A percentile compares a stretch with the other conserved stretches of the same genome.
phyloP scores from a whole-genome alignment of 2,113 vertebrate species.

The Paramormyrops kingsleyae region DNA sequence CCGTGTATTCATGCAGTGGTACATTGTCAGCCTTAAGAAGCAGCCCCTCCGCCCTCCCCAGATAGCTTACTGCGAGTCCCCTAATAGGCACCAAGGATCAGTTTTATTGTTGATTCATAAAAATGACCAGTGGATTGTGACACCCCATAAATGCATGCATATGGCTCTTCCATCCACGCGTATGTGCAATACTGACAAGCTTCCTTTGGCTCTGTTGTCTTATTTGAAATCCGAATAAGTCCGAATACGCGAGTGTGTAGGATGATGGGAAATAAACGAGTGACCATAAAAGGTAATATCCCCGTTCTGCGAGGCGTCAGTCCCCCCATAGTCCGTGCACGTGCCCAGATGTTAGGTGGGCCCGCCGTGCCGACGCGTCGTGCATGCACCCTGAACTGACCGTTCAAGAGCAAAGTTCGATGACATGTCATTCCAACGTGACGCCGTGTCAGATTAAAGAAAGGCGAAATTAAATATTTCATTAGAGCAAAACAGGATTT shows the following conservation, averaged over 20 bases:
- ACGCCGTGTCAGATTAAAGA: neutral
- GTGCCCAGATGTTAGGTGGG: neutral
- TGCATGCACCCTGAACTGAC: neutral
- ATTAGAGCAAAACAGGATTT: neutral
- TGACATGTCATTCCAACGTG: neutral
- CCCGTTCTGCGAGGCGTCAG: neutral
- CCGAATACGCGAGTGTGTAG: neutral
- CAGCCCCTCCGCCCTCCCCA: neutral
- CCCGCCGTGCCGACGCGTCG: neutral
- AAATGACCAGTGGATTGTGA: neutral
- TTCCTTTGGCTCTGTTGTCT: neutral
- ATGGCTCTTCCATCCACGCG: neutral
- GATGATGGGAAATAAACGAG: slow-evolving; percentile 1
- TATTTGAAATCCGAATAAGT: neutral
- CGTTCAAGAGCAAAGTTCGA: neutral
- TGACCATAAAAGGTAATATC: neutral
- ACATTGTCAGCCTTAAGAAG: neutral
- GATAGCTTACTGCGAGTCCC: neutral
- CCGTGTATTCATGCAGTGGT: neutral
- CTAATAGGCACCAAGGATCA: neutral
- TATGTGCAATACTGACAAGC: neutral
- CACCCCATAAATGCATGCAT: neutral
- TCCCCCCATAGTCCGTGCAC: neutral
- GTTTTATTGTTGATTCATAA: neutral
- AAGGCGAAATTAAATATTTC: neutral